phyloP scores from a whole-genome alignment of 2,113 vertebrate species.

The Tachuris rubrigastra region DNA sequence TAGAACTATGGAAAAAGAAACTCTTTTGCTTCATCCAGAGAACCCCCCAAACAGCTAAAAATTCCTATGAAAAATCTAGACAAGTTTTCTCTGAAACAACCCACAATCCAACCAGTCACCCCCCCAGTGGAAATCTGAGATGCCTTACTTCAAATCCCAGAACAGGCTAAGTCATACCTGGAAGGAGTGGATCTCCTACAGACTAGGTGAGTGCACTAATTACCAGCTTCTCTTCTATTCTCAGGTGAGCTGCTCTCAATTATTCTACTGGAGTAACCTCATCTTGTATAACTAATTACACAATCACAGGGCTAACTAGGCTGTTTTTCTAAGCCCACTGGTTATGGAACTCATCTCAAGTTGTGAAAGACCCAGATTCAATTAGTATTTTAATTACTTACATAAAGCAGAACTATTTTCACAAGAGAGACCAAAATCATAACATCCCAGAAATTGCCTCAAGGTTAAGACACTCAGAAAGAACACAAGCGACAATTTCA shows the following conservation, averaged over 20 bases:
- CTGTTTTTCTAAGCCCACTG: slow-evolving; percentile 5
- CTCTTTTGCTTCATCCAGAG: not conserved
- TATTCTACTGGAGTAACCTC: slow-evolving; percentile 29
- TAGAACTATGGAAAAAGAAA: not conserved
- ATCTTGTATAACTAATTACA: slow-evolving; percentile 36
- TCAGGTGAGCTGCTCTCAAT: slow-evolving; percentile 51
- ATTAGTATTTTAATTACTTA: slow-evolving; percentile 67
- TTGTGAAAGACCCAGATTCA: slow-evolving; percentile 46
- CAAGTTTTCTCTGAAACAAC: not conserved
- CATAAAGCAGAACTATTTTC: slow-evolving; percentile 28
- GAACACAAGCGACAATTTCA: not conserved
- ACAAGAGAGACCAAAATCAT: not conserved
- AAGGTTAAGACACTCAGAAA: slow-evolving; percentile 38
- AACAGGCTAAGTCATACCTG: not conserved
- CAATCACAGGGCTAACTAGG: slow-evolving; percentile 15
- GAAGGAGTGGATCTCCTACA: not conserved
- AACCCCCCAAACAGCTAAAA: not conserved
- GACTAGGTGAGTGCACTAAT: not conserved
- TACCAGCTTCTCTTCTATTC: not conserved
- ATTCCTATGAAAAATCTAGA: not conserved
- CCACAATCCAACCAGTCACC: not conserved
- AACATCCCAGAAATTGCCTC: slow-evolving; percentile 20
- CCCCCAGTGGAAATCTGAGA: not conserved
- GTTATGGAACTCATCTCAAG: slow-evolving; percentile 2
- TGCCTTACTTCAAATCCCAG: not conserved